Evolutionary conservation across 2,113 vertebrate species (phyloP).

Genomic region (Sander vitreus): DNA sequence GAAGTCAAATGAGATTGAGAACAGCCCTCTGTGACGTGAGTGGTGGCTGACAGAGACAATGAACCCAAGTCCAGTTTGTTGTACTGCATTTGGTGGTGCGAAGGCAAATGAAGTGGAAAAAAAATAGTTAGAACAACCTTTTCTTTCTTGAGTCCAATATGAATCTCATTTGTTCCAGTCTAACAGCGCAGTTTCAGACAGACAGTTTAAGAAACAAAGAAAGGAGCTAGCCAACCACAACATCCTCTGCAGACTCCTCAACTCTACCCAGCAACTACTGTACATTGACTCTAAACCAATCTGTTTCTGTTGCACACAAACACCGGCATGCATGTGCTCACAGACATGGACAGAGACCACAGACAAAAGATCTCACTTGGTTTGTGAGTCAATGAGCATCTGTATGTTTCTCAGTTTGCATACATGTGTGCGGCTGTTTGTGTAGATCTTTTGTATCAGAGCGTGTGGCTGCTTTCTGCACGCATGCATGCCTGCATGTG

Average conservation of each 20-base stretch:
- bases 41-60: not conserved
- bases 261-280: conserved; percentile 75
- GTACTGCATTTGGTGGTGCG: not conserved
- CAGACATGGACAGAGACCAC: conserved; percentile 22
- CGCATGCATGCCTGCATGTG: conserved; percentile 10
- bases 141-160: not conserved
- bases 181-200: conserved; percentile 31
- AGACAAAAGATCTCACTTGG: conserved; percentile 23
- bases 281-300: conserved; percentile 31
- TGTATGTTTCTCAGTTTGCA: conserved; percentile 36
- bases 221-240: conserved; percentile 55
- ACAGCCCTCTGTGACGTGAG: not conserved
- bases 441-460: not conserved
- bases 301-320: conserved; percentile 50
- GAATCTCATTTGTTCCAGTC: conserved; percentile 47
- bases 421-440: conserved; percentile 17
- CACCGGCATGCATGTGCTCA: conserved; percentile 32
- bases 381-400: conserved; percentile 18
- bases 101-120: not conserved
- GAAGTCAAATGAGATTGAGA: conserved; percentile 31
- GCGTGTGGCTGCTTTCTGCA: conserved; percentile 1
- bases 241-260: conserved; percentile 49
- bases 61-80: not conserved
- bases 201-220: conserved; percentile 66
- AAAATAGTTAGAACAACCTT: not conserved